These are phyloP conservation scores for Drosophila flavopinicola DNA, from an alignment of 2,888 invertebrate genomes.

Conservation along the genomic window DNA sequence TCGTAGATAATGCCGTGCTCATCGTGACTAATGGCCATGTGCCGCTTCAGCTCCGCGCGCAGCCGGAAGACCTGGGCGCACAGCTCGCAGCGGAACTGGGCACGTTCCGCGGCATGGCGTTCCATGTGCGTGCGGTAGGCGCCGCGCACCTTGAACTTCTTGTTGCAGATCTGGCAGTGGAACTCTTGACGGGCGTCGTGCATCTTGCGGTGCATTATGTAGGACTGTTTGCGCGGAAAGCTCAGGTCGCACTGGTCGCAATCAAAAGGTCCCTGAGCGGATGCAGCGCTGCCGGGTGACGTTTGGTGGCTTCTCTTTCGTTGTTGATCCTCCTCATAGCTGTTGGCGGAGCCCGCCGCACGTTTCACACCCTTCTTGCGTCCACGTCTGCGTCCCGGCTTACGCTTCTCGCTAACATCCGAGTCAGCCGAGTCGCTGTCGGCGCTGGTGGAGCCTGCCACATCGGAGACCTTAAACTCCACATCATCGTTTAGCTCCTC, in stretches of 20 bases:
- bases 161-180: constrained; percentile 84
- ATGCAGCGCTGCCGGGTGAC: constrained; percentile 17
- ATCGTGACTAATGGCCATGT: constrained; percentile 81
- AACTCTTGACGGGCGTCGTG: constrained; percentile 83
- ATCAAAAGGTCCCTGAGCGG: constrained; percentile 51
- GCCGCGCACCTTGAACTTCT: constrained; percentile 84
- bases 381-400: constrained; percentile 62
- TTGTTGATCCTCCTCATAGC: constrained; percentile 46
- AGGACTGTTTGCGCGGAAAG: constrained; percentile 85
- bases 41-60: constrained; percentile 81
- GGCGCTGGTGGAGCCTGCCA: constrained; percentile 72
- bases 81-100: constrained; percentile 67
- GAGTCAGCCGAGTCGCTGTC: constrained; percentile 81
- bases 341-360: constrained; percentile 31
- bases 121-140: constrained; percentile 84
- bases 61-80: constrained; percentile 73
- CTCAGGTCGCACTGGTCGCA: constrained; percentile 84
- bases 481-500: constrained; percentile 81
- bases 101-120: constrained; percentile 82
- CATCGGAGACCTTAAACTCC: constrained; percentile 83
- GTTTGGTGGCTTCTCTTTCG: constrained; percentile 51
- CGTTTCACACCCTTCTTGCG: constrained; percentile 56
- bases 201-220: constrained; percentile 85
- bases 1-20: constrained; percentile 75
- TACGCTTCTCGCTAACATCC: constrained; percentile 74